Evolutionary conservation across 35 echinoderm and acorn worm species (phyloP), one percentile per base, ranked within the genome.

Genomic region (Lytechinus variegatus): DNA sequence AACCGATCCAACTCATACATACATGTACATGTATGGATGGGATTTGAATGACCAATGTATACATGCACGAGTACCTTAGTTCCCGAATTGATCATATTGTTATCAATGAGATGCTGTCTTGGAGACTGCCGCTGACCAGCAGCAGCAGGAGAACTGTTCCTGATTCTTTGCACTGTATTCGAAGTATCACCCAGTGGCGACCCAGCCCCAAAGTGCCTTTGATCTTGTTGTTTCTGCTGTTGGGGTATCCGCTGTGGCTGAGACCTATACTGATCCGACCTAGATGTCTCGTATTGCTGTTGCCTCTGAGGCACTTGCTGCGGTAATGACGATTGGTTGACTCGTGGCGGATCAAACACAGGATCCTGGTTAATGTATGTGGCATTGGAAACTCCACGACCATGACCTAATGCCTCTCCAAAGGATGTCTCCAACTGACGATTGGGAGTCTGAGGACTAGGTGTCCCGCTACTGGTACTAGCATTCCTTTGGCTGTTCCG

Each of bases 341-440:
- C 29, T 54, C 92, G 92, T 10, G 92, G 92, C 53, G 55, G 29
- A 21, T 90, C 88, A 52, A 54, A 44, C 5, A 54, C 88, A 6
- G 92, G 54, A 27, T 33, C n/a, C 52, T 19, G 9, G 9, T 93
- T 93, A 3, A 24, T 54, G 86, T 95, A 97, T 5, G 96, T 97
- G 9, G 95, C 86, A 54, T 97, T 97, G 4, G 91, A 88, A 28
- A 97, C 61, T 51, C 94, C 94, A 5, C 96, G 95, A 19, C 96
- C 96, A 44, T 54, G 95, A 4, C 88, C 95, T 44, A 61, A 52
- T 19, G 93, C 54, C 54, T 95, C 96, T 27, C 96, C 96, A 21
- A 87, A 29, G 9, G 96, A 97, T n/a, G 95, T 61, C 28, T 97
- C 95, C 24, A 97, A 95, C 27, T 89, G 91, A 14, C 87, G 96